Base-by-base conservation (phyloP, 92 coral and sea anemone genomes). In the Phenganax subtilis region DNA sequence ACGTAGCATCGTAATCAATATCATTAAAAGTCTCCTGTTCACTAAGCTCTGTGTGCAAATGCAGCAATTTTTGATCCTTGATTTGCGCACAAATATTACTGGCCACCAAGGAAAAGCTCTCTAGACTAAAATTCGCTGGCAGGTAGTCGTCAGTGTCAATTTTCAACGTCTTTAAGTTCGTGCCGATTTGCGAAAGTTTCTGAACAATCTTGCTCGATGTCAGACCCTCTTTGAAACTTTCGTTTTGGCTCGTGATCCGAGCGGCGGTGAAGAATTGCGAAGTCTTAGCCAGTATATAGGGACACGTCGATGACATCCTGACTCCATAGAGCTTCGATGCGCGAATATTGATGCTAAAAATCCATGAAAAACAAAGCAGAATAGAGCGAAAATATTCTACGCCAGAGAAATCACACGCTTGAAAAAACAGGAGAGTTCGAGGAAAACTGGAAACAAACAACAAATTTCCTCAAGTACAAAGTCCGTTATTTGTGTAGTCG, bases 281-380 rank as follows among this genome's bases (percentile, higher is more conserved):
- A 12, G 98, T 91, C 82, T 93, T 93, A n/a, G 86, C 90, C 17
- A 93, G 90, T 11, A 93, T 93, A 72, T 93, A 93, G 12, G 91
- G 91, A 74, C 98, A 96, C 74, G 98, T 93, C 28, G 97, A 84
- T 63, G 98, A 93, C 97, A 93, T 92, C 56, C 68, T 88, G 31
- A n/a, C 51, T 27, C 61, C 57, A 16, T 54, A 29, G 74, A 55
- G 37, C 53, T 53, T 27, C 52, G 11, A 12, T 27, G 28, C 62
- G 80, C 63, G 47, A 75, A 66, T 9, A 27, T 68, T 68, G 47
- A 37, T 28, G 54, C 5, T 28, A 68, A 27, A 68, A 29, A 68
- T 30, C 12, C 73, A 37, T 9, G 53, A 28, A 68, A 68, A 68
- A 20, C 52, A 20, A 37, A 37, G 47, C 47, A 51, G 54, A 10